phyloP scores from a whole-genome alignment of 2,888 invertebrate species.

The Pycnomerus fuliginosus region DNA sequence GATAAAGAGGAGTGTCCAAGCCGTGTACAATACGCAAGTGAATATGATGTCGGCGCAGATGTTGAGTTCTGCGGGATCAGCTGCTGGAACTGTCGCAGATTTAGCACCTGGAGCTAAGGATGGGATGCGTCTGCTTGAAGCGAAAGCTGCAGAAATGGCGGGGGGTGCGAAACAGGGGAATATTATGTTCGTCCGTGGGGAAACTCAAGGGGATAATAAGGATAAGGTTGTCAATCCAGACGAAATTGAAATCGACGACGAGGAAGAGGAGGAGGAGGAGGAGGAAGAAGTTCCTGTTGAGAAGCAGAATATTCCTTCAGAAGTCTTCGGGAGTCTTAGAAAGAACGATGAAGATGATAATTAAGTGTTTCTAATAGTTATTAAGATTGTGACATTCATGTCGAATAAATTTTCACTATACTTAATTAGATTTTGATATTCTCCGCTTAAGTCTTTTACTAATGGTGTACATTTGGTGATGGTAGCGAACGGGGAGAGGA shows the following conservation, averaged over 20 bases:
- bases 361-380: conserved; percentile 11
- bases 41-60: conserved; percentile 99
- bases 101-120: conserved; percentile 76
- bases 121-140: conserved; percentile 87
- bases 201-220: conserved; percentile 68
- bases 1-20: conserved; percentile 96
- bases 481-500: too few species aligned
- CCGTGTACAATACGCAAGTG: conserved; percentile 96
- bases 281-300: conserved; percentile 69
- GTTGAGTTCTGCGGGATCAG: conserved; percentile 73
- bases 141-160: conserved; percentile 73
- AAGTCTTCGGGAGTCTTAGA: conserved; percentile 86
- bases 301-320: conserved; percentile 81
- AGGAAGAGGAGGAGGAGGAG: conserved; percentile 59
- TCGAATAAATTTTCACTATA: too few species aligned
- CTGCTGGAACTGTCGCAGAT: conserved; percentile 69
- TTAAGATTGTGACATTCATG: too few species aligned
- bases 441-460: too few species aligned
- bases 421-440: too few species aligned
- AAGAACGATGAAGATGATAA: conserved; percentile 46
- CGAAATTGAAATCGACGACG: conserved; percentile 80
- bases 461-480: too few species aligned
- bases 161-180: conserved; percentile 55
- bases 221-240: conserved; percentile 80
- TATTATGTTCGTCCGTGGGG: conserved; percentile 85